Base-by-base conservation (phyloP, 2,113 vertebrate genomes). In the Podilymbus podiceps region DNA sequence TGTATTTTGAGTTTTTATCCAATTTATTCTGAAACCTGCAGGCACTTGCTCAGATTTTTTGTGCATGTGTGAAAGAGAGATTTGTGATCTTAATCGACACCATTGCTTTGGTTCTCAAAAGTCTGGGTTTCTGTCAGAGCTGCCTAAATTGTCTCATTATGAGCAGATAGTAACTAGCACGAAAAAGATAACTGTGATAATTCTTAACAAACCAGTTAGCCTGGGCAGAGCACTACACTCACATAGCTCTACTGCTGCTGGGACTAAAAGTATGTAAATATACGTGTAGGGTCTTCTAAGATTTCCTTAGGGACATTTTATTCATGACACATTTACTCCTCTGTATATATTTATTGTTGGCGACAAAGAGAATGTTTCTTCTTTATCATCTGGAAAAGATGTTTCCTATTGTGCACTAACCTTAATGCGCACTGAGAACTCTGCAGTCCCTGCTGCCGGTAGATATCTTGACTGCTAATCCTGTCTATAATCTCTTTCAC, bases 371-470 rank as follows among this genome's bases (percentile, higher is more conserved):
- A 89, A 78, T 22, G 25, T 60, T 93, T 89, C 71, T 85, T 88
- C 88, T 93, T 83, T 93, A 93, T 93, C 80, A 85, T 79, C 89
- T 97, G 94, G 90, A 69, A 96, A 82, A 88, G 89, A 89, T 25
- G 52, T 81, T 97, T 95, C 77, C 50, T 68, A 75, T 94, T 86
- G 68, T 85, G 76, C 46, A 56, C 27, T 42, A 68, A 85, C 77
- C 6, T 3, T 80, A 94, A 68, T 7, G 52, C 3, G 1, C 22
- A 38, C 35, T n/a, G 63, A 91, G 56, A 72, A 60, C 68, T 58
- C 24, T 1, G 9, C 30, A 30, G 60, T 56, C 64, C n/a, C 44
- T 23, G 6, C 64, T 89, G 62, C 56, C 85, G 78, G 50, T 46
- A 75, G 67, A 49, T 64, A 66, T 67, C 71, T 38, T 46, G n/a